These are phyloP conservation scores for Cataglyphis altisquamis DNA, from an alignment of 2,888 invertebrate genomes.

Conservation along the genomic window DNA sequence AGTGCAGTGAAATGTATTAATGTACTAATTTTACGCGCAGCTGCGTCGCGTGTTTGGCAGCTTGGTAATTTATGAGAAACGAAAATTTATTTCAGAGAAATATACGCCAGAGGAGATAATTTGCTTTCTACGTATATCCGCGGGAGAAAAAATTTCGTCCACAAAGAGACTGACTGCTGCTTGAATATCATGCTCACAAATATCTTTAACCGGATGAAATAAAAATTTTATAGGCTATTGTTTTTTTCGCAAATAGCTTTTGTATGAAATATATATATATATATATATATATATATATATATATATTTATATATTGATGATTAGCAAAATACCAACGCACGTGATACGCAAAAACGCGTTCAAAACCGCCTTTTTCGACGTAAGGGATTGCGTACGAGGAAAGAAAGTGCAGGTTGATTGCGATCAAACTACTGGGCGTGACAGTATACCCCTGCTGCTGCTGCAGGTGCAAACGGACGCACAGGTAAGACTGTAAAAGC, in stretches of 20 bases:
- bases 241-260: background rate
- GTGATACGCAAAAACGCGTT: background rate
- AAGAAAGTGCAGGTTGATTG: slow-evolving; percentile 53
- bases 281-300: too few relatives aligned
- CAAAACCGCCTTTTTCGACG: background rate
- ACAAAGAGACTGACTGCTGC: slow-evolving; percentile 24
- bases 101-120: slow-evolving; percentile 46
- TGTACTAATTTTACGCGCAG: slow-evolving; percentile 54
- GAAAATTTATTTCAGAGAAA: slow-evolving; percentile 55
- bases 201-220: slow-evolving; percentile 19
- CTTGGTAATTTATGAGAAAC: slow-evolving; percentile 45
- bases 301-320: background rate
- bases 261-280: background rate
- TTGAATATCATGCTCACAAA: slow-evolving; percentile 10
- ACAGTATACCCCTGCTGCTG: slow-evolving; percentile 77
- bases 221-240: background rate
- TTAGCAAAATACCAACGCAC: background rate
- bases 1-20: slow-evolving; percentile 49
- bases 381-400: background rate
- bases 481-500: slow-evolving; percentile 74
- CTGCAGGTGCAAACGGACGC: slow-evolving; percentile 75
- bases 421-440: slow-evolving; percentile 79
- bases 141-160: slow-evolving; percentile 22
- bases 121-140: slow-evolving; percentile 35
- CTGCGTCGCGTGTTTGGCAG: slow-evolving; percentile 50